Evolutionary conservation across 2,888 invertebrate species (phyloP), one percentile per base, ranked within the genome.

Genomic region (Unio delphinus): DNA sequence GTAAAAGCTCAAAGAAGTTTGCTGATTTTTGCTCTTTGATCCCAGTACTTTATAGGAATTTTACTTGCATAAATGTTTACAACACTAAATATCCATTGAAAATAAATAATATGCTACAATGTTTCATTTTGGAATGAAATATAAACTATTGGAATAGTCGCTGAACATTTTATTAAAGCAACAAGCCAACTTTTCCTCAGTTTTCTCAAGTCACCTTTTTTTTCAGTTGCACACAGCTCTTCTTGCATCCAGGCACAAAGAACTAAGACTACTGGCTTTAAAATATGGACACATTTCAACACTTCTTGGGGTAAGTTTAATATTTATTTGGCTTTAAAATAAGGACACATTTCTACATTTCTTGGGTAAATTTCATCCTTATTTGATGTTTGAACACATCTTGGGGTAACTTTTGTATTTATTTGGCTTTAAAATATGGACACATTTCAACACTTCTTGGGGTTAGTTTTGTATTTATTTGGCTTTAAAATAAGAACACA

Each of bases 251-350:
- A 92, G 93, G 85, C 92, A 93, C 68, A 92, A 92, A 83, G 94
- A 95, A 87, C 91, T 95, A 57, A 94, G 83, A 34, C 90, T 93
- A 34, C 91, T 96, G 61, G 94, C 95, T 1, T 91, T 93, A 62
- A 95, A 94, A 86, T 94, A 95, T 90, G 93, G 94, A 11, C 93
- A 94, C 85, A 92, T 96, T 54, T 89, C 93, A 18, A 90, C 94
- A 81, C 92, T 96, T 59, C 91, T 95, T 85, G 93, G 76, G 74
- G 87, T 87, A 72, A 74, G 83, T 78, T 18, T n/a, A n/a, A 8
- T 15, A n/a, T 60, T 57, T 59, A 18, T 28, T 59, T n/a, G 11
- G 18, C 34, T 7, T 18, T 28, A 61, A 28, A 26, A 61, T 61
- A 34, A 1, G 93, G 94, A 11, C 93, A 94, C 85, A 92, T 96